phyloP scores from a whole-genome alignment of 2,888 invertebrate genomes.

The Polia nebulosa region DNA sequence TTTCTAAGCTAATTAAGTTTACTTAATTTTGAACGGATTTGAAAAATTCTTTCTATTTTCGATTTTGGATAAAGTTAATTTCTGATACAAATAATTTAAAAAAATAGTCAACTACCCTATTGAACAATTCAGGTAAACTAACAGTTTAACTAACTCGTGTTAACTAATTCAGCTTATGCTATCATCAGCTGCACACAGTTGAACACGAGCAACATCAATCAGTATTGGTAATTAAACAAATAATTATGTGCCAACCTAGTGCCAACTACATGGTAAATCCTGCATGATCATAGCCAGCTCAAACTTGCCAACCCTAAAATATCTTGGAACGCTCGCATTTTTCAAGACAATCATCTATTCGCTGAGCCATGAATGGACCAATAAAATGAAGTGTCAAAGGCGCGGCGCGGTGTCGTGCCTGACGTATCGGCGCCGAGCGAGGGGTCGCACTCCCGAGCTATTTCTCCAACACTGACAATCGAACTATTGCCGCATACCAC shows the following conservation, averaged over 20 bases:
- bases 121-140: not conserved
- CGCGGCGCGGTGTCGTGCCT: constrained; percentile 60
- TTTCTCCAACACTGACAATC: constrained; percentile 69
- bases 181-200: constrained; percentile 5
- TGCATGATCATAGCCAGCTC: constrained; percentile 6
- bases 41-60: too few species aligned
- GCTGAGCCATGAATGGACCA: constrained; percentile 75
- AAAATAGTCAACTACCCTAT: too few species aligned
- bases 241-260: too few species aligned
- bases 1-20: too few species aligned
- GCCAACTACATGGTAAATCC: not conserved
- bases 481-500: constrained; percentile 60
- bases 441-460: constrained; percentile 70
- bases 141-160: not conserved
- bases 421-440: constrained; percentile 69
- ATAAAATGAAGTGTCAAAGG: constrained; percentile 80
- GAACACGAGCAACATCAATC: not conserved
- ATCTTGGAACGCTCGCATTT: constrained; percentile 61
- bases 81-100: too few species aligned
- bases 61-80: too few species aligned
- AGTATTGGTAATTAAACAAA: constrained; percentile 14
- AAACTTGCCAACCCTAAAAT: constrained; percentile 42
- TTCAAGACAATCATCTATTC: constrained; percentile 72
- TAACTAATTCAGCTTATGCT: constrained; percentile 2
- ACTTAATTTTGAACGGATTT: too few species aligned